Conservation (phyloP, 2,113 vertebrate species). For the Leptobrachium ailaonicum region DNA sequence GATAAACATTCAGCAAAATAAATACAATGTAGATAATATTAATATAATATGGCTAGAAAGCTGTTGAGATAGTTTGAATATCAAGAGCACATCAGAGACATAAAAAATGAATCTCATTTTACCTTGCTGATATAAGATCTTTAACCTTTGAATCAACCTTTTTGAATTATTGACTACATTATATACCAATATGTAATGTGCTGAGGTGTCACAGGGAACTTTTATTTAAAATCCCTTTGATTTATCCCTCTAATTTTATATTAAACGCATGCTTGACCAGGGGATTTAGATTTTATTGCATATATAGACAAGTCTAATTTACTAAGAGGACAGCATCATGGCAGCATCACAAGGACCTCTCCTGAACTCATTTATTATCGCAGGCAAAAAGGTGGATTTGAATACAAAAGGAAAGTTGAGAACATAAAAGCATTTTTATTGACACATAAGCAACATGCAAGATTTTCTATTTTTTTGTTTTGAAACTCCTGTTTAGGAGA, state of each 20-base stretch:
- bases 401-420: conserved; percentile 5
- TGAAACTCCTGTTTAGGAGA: conserved; percentile 66
- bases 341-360: conserved; percentile 46
- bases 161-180: conserved; percentile 44
- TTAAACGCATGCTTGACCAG: conserved; percentile 45
- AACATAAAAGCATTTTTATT: conserved; percentile 41
- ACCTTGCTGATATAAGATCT: conserved; percentile 6
- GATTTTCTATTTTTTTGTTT: conserved; percentile 61
- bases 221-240: conserved; percentile 49
- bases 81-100: background rate
- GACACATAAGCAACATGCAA: conserved; percentile 48
- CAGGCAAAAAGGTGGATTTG: conserved; percentile 22
- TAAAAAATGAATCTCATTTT: background rate
- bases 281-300: conserved; percentile 49
- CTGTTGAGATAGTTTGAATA: background rate
- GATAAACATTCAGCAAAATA: background rate
- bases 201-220: conserved; percentile 26
- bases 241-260: conserved; percentile 49
- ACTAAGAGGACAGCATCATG: conserved; percentile 49
- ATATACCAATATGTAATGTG: conserved; percentile 28
- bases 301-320: conserved; percentile 48
- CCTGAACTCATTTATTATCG: conserved; percentile 40
- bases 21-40: background rate
- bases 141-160: conserved; percentile 46
- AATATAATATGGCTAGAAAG: background rate